Evolutionary conservation across 2,797 vertebrate genomes (phyloP).

Genomic region (Megalops cyprinoides): DNA sequence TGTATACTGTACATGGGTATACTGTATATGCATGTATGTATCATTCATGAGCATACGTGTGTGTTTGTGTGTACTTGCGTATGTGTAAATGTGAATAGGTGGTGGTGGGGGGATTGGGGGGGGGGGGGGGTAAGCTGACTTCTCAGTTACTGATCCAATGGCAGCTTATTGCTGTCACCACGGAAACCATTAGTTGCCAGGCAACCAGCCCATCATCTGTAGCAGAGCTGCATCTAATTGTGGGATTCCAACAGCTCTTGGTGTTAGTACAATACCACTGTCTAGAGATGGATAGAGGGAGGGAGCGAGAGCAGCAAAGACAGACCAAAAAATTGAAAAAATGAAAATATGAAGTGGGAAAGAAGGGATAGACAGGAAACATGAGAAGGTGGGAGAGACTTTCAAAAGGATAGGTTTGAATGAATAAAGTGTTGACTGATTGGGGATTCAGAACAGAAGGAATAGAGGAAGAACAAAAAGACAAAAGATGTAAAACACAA

Average conservation of each 20-base stretch:
- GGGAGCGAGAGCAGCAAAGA: not conserved
- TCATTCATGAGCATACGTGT: no score
- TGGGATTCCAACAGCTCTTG: constrained; percentile 68
- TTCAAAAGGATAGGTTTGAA: not conserved
- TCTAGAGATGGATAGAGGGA: not conserved
- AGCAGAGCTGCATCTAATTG: constrained; percentile 80
- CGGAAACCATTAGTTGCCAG: constrained; percentile 91
- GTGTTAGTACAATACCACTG: constrained; percentile 53
- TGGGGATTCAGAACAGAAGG: not conserved
- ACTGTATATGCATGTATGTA: no score
- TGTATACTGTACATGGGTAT: not conserved
- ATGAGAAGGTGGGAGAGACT: not conserved
- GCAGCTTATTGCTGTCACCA: constrained; percentile 81
- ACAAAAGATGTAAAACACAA: not conserved
- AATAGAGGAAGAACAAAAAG: not conserved
- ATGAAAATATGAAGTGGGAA: not conserved
- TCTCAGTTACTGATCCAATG: constrained; percentile 76
- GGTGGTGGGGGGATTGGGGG: not conserved
- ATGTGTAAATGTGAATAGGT: not conserved
- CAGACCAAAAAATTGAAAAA: not conserved
- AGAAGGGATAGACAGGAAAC: not conserved
- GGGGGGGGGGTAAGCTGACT: constrained; percentile 53
- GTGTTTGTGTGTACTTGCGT: constrained; percentile 9
- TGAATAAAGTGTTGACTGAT: not conserved
- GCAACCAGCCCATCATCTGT: constrained; percentile 85